A percentile compares a stretch with the other conserved stretches of the same genome.
Conservation (phyloP, 2,113 vertebrate species). For the Lethenteron reissneri region DNA sequence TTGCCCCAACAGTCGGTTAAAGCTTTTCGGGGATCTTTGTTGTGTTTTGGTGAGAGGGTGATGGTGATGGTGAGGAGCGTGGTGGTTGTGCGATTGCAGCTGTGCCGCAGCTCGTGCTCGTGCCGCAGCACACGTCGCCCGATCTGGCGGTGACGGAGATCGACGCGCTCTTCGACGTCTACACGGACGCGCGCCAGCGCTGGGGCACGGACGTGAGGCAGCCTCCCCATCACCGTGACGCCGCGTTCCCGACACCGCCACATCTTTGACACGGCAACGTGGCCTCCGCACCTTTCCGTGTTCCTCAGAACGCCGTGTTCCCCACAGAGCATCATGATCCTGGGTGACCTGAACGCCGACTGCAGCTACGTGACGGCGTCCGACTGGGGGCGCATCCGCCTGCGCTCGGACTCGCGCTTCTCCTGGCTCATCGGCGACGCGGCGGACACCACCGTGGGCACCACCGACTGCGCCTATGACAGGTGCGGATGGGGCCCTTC, state of each 20-base stretch:
- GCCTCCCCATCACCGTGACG: neutral
- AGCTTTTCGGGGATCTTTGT: too few relatives aligned
- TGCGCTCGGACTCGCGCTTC: constrained; percentile 43
- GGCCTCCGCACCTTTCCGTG: too few relatives aligned
- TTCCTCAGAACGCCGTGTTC: too few relatives aligned
- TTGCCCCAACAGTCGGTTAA: too few relatives aligned
- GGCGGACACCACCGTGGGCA: constrained; percentile 43
- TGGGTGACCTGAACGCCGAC: constrained; percentile 67
- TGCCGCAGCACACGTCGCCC: constrained; percentile 54
- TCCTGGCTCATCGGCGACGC: constrained; percentile 46
- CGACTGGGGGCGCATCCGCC: constrained; percentile 36
- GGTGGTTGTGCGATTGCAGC: too few relatives aligned
- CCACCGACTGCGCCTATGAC: constrained; percentile 51
- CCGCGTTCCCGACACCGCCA: neutral
- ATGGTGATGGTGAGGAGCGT: too few relatives aligned
- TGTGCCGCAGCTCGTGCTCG: constrained; percentile 25
- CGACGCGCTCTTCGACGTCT: constrained; percentile 43
- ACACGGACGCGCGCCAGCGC: constrained; percentile 27
- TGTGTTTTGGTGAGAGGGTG: too few relatives aligned
- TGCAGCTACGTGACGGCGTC: constrained; percentile 33
- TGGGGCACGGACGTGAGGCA: constrained; percentile 40
- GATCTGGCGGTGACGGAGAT: constrained; percentile 28
- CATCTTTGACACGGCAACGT: neutral
- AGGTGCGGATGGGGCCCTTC: constrained; percentile 20
- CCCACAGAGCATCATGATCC: constrained; percentile 46